Evolutionary conservation across 2,797 vertebrate species (phyloP).

Genomic region (Intellagama lesueurii): DNA sequence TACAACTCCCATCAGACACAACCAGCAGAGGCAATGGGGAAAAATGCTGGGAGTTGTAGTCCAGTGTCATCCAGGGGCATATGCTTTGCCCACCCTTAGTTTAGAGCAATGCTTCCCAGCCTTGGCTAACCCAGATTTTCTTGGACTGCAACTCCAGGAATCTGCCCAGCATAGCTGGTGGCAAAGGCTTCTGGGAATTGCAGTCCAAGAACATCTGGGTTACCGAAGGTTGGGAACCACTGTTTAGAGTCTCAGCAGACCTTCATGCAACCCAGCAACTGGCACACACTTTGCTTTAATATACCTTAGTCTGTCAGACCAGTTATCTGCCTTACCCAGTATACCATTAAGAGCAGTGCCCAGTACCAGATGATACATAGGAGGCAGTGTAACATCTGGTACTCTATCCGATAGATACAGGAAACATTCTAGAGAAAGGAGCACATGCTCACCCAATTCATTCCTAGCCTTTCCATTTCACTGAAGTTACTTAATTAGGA

Average conservation of each 20-base stretch:
- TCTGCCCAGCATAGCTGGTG: too few species aligned
- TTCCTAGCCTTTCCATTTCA: neutral
- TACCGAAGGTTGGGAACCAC: too few species aligned
- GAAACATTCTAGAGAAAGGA: neutral
- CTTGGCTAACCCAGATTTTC: too few species aligned
- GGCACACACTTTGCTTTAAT: neutral
- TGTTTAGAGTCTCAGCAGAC: neutral
- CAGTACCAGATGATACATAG: neutral
- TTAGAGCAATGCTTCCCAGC: too few species aligned
- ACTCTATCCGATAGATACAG: too few species aligned
- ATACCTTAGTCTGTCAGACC: neutral
- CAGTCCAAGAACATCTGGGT: too few species aligned
- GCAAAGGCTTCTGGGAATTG: too few species aligned
- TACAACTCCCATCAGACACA: neutral
- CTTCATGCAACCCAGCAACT: neutral
- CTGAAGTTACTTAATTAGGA: neutral
- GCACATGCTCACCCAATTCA: neutral
- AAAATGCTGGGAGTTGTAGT: too few species aligned
- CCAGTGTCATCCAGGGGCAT: too few species aligned
- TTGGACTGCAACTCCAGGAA: too few species aligned
- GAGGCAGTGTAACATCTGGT: too few species aligned
- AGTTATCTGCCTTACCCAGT: neutral
- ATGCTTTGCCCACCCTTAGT: too few species aligned
- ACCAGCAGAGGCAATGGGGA: neutral
- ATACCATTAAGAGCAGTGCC: neutral